Evolutionary conservation across 2,797 vertebrate species (phyloP).

Genomic region (Cyclopterus lumpus): DNA sequence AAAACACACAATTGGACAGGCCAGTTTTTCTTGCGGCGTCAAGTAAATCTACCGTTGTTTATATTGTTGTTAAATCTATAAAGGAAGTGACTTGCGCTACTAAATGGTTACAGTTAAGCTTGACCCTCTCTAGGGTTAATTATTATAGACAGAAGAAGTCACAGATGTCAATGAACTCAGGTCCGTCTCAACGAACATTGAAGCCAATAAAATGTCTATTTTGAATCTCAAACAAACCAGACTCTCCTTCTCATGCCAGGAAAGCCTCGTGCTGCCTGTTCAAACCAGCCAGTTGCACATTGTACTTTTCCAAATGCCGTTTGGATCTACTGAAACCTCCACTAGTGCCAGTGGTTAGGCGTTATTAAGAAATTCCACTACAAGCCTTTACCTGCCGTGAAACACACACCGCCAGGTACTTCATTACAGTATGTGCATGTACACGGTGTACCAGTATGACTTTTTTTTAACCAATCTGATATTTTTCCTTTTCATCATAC

Average conservation of each 20-base stretch:
- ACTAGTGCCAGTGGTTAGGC: not conserved
- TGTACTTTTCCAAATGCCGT: conserved; percentile 1
- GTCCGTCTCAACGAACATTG: conserved; percentile 20
- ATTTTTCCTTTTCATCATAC: not conserved
- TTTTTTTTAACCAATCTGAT: not conserved
- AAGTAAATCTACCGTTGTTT: conserved; percentile 9
- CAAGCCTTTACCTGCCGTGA: conserved; percentile 15
- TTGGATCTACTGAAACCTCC: conserved; percentile 12
- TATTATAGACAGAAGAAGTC: conserved; percentile 13
- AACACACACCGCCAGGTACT: conserved; percentile 1
- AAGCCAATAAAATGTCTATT: conserved; percentile 30
- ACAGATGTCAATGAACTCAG: conserved; percentile 29
- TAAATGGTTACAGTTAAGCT: not conserved
- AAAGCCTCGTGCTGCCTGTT: conserved; percentile 12
- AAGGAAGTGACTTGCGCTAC: not conserved
- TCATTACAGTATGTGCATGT: not conserved
- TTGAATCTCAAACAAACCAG: conserved; percentile 24
- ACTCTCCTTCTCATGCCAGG: not conserved
- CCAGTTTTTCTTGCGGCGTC: not conserved
- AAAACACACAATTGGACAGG: not conserved
- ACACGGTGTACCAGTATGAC: not conserved
- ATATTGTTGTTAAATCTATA: not conserved
- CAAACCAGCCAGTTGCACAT: not conserved
- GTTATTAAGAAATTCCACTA: not conserved
- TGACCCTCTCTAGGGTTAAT: conserved; percentile 3